A percentile compares a stretch with the other conserved stretches of the same genome.
These are phyloP conservation scores for Coboldia fuscipes DNA, from an alignment of 1,140 invertebrate genomes.

Conservation along the genomic window DNA sequence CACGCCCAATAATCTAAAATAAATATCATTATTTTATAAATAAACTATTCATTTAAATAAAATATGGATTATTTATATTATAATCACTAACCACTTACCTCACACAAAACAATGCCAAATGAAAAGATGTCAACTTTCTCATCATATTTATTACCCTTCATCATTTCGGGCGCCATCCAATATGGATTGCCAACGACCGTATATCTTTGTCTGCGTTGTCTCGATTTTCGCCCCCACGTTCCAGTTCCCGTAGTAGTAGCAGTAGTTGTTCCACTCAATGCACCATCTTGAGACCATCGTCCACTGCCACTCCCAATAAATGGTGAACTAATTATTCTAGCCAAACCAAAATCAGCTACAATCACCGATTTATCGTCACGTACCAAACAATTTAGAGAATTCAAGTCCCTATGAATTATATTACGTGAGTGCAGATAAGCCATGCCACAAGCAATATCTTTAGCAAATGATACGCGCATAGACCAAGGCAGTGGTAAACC, in stretches of 20 bases:
- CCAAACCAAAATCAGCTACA: conserved; percentile 86
- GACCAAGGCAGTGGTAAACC: conserved; percentile 49
- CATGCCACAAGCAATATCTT: conserved; percentile 83
- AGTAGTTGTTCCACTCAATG: too few species aligned
- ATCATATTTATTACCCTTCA: conserved; percentile 88
- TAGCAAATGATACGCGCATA: conserved; percentile 60
- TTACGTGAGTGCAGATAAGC: conserved; percentile 84
- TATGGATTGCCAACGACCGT: conserved; percentile 81
- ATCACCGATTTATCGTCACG: conserved; percentile 75
- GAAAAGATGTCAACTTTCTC: conserved; percentile 96
- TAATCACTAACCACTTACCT: conserved; percentile 31
- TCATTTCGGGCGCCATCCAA: conserved; percentile 98
- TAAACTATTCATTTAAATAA: conserved; percentile 1
- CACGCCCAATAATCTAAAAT: conserved; percentile 68
- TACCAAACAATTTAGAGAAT: conserved; percentile 91
- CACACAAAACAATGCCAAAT: conserved; percentile 88
- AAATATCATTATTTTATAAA: conserved; percentile 2
- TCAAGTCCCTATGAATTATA: conserved; percentile 89
- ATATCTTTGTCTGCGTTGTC: conserved; percentile 27
- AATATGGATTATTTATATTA: conserved; percentile 1
- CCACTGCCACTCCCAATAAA: conserved; percentile 5
- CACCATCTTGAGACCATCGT: not conserved
- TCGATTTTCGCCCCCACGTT: conserved; percentile 18
- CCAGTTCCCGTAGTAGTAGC: conserved; percentile 24
- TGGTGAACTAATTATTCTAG: conserved; percentile 56